phyloP scores from a whole-genome alignment of 2,888 invertebrate species.

The Hypselothyrea guttata region DNA sequence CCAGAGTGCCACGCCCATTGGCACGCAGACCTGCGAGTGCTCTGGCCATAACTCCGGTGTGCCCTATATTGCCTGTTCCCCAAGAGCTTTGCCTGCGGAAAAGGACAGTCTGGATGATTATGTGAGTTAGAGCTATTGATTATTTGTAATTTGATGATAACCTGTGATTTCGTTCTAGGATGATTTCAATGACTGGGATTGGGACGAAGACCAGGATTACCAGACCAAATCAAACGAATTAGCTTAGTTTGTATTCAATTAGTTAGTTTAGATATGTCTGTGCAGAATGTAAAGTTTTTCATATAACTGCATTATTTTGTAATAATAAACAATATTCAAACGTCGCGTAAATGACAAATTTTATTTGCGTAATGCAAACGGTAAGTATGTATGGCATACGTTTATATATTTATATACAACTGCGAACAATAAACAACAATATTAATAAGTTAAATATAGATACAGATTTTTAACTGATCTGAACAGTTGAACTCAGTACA shows the following conservation, averaged over 20 bases:
- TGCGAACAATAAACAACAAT: too few relatives aligned
- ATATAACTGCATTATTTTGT: conserved; percentile 43
- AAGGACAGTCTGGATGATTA: conserved; percentile 73
- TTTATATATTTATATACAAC: too few relatives aligned
- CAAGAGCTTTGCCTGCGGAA: conserved; percentile 82
- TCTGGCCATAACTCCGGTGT: conserved; percentile 86
- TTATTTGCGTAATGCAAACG: background rate
- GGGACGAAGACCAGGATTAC: conserved; percentile 73
- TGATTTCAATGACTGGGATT: conserved; percentile 78
- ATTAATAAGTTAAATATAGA: too few relatives aligned
- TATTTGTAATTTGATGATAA: background rate
- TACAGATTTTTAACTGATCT: too few relatives aligned
- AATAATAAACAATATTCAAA: conserved; percentile 51
- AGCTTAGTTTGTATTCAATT: conserved; percentile 36
- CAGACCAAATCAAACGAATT: conserved; percentile 34
- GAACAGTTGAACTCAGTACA: too few relatives aligned
- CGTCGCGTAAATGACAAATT: background rate
- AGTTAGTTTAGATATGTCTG: conserved; percentile 42
- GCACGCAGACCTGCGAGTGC: conserved; percentile 88
- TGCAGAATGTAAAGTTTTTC: conserved; percentile 45
- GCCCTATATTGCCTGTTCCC: conserved; percentile 86
- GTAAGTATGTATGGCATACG: too few relatives aligned
- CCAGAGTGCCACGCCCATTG: conserved; percentile 84
- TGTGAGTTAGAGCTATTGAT: conserved; percentile 57
- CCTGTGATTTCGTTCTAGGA: too few relatives aligned